Base-by-base conservation (phyloP, 2,797 vertebrate species). In the Loriculus beryllinus region DNA sequence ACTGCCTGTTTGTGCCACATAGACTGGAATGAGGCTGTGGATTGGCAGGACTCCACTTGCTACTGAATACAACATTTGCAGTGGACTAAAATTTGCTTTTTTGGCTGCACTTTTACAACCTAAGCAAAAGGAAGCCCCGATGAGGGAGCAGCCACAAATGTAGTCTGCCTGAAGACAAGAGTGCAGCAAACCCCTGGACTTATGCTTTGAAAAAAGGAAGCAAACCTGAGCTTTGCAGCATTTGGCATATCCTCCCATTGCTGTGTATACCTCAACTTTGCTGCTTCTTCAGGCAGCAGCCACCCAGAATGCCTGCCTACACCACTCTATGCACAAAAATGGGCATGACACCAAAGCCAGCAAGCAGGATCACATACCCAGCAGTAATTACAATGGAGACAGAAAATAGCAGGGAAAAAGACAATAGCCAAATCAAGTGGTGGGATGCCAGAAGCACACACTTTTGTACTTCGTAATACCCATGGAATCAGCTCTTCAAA, bases 361-460 rank as follows among this genome's bases (percentile, higher is more conserved):
- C 63, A 74, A 67, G 70, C 67, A 35, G 45, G 60, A 45, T 82
- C 90, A 31, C 68, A 33, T 26, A 79, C 7, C 59, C 86, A 84
- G 23, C 48, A 69, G 49, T 69, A 95, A 96, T 90, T 76, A 77
- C 40, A 79, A 39, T 0, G 3, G 26, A 88, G 84, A 81, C 69
- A 76, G 45, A 88, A 95, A 92, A 87, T 3, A 78, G 47, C 69
- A 90, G 35, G 35, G 49, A 33, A 62, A 47, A 87, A 65, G 65
- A 75, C 60, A 91, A 69, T 69, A 85, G 14, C 39, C 82, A 82
- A 84, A 82, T 69, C 72, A 91, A 92, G 42, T 1, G 10, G 45
- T 65, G 57, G 23, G 49, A 48, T 69, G 84, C 33, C 22, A 89
- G 82, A 86, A 80, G n/a, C 40, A 10, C 69, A 68, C 6, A 9